Evolutionary conservation across 2,888 invertebrate species (phyloP), one percentile per base, ranked within the genome.

Genomic region (Seladonia tumulorum): DNA sequence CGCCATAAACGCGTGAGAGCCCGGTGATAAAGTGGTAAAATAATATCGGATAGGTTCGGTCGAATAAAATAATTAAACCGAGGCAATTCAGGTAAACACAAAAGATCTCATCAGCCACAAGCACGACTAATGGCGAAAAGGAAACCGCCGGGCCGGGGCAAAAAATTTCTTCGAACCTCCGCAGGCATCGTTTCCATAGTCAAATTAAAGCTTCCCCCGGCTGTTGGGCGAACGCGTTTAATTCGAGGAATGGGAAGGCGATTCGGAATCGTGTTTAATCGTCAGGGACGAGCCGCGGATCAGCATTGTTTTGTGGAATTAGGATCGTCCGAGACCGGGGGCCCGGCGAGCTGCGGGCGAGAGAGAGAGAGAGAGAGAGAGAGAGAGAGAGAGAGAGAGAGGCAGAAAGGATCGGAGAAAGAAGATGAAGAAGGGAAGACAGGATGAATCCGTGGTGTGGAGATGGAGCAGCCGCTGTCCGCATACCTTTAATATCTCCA

Each of bases 401-500:
- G 10, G n/a, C n/a, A 57, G 60, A 39, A 12, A 57, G 35, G 35
- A 57, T 4, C 42, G 5, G 29, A 57, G 68, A 16, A 70, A 47
- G 79, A 73, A 72, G 73, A 73, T n/a, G 82, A 83, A 83, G 79
- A 75, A 81, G 75, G 71, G 68, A 35, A 80, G 73, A 53, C 53
- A 74, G 77, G 76, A 78, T 81, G 82, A 76, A 79, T 76, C 68
- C 72, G 85, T 29, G 72, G 78, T 75, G 74, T 75, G 74, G 83
- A 87, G 83, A 66, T 76, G 82, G 81, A 79, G 72, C 80, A 76
- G 83, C 83, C 84, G 73, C 72, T 85, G 86, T 82, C 88, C 93
- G 93, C 93, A 93, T 93, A 92, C 92, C 93, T 92, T 88, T 91
- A 92, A 93, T 92, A 92, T 91, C 90, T 92, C 87, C 84, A 82